These are phyloP conservation scores for Leptinotarsa tumamoca DNA, from an alignment of 2,888 invertebrate species.

Conservation along the genomic window DNA sequence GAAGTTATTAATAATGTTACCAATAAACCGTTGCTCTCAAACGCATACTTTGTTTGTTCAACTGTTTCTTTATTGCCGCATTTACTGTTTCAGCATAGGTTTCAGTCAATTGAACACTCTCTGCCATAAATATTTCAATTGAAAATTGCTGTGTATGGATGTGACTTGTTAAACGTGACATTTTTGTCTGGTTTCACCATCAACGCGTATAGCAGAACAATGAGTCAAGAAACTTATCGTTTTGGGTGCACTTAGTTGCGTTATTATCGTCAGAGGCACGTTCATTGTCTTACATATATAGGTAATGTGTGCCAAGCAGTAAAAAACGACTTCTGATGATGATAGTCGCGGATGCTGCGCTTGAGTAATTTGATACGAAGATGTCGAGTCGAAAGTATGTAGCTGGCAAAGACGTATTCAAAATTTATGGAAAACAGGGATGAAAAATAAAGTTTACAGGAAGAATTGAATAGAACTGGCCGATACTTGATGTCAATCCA, in stretches of 20 bases:
- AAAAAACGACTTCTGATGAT: constrained; percentile 1
- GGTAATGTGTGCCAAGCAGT: background rate
- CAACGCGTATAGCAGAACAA: background rate
- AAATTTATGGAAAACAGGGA: no score
- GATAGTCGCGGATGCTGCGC: background rate
- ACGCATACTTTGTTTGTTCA: background rate
- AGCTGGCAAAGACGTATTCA: no score
- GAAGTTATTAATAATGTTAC: constrained; percentile 16
- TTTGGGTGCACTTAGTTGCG: background rate
- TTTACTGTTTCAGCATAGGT: constrained; percentile 19
- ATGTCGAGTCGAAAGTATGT: no score
- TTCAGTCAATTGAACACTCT: constrained; percentile 18
- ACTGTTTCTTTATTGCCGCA: constrained; percentile 19
- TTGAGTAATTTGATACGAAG: background rate
- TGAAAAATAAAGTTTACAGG: no score
- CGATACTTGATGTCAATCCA: no score
- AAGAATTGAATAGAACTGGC: no score
- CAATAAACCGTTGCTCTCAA: constrained; percentile 1
- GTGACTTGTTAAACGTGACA: constrained; percentile 19
- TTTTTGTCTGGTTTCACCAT: constrained; percentile 20
- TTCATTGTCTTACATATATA: constrained; percentile 16
- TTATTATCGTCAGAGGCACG: constrained; percentile 8
- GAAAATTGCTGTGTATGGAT: constrained; percentile 22
- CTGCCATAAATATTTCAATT: constrained; percentile 16
- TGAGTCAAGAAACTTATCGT: constrained; percentile 10